Evolutionary conservation across 2,113 vertebrate species (phyloP), one percentile per base, ranked within the genome.

Genomic region (Dendropsophus ebraccatus): DNA sequence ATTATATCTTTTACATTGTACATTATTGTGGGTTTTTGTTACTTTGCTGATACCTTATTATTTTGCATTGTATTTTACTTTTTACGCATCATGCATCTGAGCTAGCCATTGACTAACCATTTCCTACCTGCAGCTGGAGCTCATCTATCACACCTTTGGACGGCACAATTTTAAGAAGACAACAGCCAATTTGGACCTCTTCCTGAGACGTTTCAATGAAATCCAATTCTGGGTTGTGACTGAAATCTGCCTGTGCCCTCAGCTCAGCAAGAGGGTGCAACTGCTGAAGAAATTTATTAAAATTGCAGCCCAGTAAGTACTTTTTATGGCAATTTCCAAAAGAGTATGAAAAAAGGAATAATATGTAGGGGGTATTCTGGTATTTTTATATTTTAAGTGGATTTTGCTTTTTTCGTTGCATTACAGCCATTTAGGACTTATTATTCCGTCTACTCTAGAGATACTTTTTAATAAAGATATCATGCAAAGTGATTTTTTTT

Each of bases 211-310:
- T 90, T 99, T 99, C 91, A 99, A 99, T 89, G 97, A 99, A 94
- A 96, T 99, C 89, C 98, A 99, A 93, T 96, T 99, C 87, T 99
- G 98, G 98, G 98, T 99, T 81, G 95, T 97, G 90, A 97, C 97
- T 0, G 98, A 99, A 92, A 94, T 98, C 87, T 99, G 96, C 92
- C 94, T 99, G 90, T 99, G 98, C 89, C 90, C 96, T 88, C 96
- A 97, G 89, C 96, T 99, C 90, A 97, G 96, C 93, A 99, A 99
- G 88, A 94, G 98, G 47, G 98, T 99, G 89, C 98, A 99, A 89
- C 96, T 99, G 49, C 93, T 99, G 89, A 99, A 99, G 94, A 99
- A 99, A 93, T 99, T 98, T 88, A 98, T 99, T 92, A 99, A 99
- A 94, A 97, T 99, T 73, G 97, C 98, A 60, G 96, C 97, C 60